Percentiles rank a stretch among this genome's conserved stretches.
Conservation (phyloP, 2,888 invertebrate species). For the Hypsopygia costalis region DNA sequence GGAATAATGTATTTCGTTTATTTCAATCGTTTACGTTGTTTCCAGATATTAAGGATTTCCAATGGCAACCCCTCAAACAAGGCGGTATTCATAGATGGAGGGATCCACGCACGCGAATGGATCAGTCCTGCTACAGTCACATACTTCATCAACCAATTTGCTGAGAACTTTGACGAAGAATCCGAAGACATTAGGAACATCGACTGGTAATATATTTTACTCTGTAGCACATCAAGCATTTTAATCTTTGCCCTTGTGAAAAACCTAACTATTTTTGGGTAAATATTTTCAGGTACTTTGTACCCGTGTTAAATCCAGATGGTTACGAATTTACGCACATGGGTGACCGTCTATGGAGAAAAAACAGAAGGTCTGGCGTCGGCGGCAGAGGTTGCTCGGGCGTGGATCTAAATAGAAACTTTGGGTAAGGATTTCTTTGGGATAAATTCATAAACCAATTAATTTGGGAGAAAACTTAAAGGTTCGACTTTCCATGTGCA, state of each 20-base stretch:
- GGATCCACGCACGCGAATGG: constrained; percentile 96
- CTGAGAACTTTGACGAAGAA: constrained; percentile 86
- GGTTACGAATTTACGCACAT: constrained; percentile 93
- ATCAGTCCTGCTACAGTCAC: constrained; percentile 91
- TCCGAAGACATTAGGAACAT: constrained; percentile 75
- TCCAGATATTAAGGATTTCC: constrained; percentile 83
- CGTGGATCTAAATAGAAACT: constrained; percentile 92
- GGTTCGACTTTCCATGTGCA: too few relatives aligned
- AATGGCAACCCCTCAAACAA: constrained; percentile 84
- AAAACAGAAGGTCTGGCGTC: constrained; percentile 84
- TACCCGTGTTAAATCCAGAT: constrained; percentile 90
- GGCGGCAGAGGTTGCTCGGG: constrained; percentile 82
- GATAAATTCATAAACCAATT: too few relatives aligned
- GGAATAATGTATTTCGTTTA: too few relatives aligned
- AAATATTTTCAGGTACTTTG: constrained; percentile 78
- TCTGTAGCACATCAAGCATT: neutral
- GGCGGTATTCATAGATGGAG: constrained; percentile 89
- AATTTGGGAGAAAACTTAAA: too few relatives aligned
- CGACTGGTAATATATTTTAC: constrained; percentile 50
- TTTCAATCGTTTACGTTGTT: too few relatives aligned
- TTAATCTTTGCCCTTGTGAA: too few relatives aligned
- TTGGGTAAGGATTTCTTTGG: constrained; percentile 72
- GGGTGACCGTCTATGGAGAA: constrained; percentile 90
- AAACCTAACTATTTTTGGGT: neutral
- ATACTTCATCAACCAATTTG: constrained; percentile 87